Conservation (phyloP, 2,113 vertebrate species). For the Datnioides undecimradiatus region DNA sequence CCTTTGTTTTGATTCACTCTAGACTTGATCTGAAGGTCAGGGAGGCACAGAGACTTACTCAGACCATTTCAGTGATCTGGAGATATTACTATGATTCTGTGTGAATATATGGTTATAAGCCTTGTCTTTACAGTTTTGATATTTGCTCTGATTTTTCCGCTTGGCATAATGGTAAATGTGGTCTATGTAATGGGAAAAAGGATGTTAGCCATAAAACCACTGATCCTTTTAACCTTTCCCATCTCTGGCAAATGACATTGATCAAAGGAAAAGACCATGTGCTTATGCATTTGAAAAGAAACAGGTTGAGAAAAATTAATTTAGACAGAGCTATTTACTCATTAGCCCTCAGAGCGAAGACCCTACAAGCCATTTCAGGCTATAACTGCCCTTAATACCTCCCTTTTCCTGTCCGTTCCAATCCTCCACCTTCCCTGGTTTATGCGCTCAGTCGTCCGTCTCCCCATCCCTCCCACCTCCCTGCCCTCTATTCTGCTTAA, state of each 20-base stretch:
- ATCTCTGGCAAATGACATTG: slow-evolving; percentile 64
- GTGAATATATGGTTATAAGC: slow-evolving; percentile 65
- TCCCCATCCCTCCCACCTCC: slow-evolving; percentile 17
- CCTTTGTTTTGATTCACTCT: slow-evolving; percentile 56
- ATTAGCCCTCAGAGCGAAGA: slow-evolving; percentile 46
- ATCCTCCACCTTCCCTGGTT: slow-evolving; percentile 38
- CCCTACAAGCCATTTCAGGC: slow-evolving; percentile 44
- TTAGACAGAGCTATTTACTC: slow-evolving; percentile 77
- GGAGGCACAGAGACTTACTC: slow-evolving; percentile 37
- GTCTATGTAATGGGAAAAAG: slow-evolving; percentile 56
- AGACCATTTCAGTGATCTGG: slow-evolving; percentile 40
- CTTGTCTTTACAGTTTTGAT: slow-evolving; percentile 62
- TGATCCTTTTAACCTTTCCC: slow-evolving; percentile 77
- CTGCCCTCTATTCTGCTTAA: slow-evolving; percentile 41
- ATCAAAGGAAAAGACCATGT: slow-evolving; percentile 66
- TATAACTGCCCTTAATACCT: slow-evolving; percentile 52
- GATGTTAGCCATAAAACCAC: slow-evolving; percentile 55
- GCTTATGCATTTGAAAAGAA: slow-evolving; percentile 59
- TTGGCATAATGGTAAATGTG: slow-evolving; percentile 47
- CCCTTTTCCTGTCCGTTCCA: slow-evolving; percentile 50
- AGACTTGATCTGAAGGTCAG: slow-evolving; percentile 50
- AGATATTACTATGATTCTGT: slow-evolving; percentile 57
- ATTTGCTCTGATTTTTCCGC: slow-evolving; percentile 55
- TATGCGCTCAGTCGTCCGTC: slow-evolving; percentile 22
- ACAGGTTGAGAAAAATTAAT: slow-evolving; percentile 65